Conservation (phyloP, 2,113 vertebrate genomes). For the Gobiocypris rarus region DNA sequence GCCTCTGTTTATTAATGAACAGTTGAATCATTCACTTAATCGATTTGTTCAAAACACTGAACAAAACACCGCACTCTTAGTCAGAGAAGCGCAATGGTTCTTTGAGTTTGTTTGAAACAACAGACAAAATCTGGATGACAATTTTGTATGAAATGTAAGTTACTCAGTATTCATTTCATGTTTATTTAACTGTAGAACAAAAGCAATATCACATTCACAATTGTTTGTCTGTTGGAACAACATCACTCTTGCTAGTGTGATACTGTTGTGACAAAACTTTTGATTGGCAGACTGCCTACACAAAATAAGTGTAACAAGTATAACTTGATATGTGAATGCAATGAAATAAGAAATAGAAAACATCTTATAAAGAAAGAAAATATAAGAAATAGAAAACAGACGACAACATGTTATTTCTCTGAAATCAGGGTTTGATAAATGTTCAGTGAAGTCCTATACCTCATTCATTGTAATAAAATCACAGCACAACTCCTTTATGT, state of each 20-base stretch:
- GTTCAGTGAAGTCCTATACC: neutral
- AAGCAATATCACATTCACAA: too few relatives aligned
- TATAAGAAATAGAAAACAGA: neutral
- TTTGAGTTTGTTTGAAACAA: neutral
- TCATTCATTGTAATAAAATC: conserved; percentile 2
- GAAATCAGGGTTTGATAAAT: neutral
- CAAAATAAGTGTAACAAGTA: neutral
- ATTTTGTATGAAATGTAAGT: neutral
- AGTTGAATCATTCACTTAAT: neutral
- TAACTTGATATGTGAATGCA: too few relatives aligned
- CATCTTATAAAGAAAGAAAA: neutral
- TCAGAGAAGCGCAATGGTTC: neutral
- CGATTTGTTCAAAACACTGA: neutral
- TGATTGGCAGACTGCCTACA: neutral
- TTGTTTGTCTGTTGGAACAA: neutral
- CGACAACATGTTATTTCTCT: neutral
- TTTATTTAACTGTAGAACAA: too few relatives aligned
- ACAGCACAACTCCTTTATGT: neutral
- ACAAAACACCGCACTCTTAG: neutral
- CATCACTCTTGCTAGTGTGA: neutral
- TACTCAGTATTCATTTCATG: neutral
- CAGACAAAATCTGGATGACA: too few relatives aligned
- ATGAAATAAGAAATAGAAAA: neutral
- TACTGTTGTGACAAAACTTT: neutral
- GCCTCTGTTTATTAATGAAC: too few relatives aligned